These are phyloP conservation scores for Synanceia verrucosa DNA, from an alignment of 2,797 vertebrate genomes.

Conservation along the genomic window DNA sequence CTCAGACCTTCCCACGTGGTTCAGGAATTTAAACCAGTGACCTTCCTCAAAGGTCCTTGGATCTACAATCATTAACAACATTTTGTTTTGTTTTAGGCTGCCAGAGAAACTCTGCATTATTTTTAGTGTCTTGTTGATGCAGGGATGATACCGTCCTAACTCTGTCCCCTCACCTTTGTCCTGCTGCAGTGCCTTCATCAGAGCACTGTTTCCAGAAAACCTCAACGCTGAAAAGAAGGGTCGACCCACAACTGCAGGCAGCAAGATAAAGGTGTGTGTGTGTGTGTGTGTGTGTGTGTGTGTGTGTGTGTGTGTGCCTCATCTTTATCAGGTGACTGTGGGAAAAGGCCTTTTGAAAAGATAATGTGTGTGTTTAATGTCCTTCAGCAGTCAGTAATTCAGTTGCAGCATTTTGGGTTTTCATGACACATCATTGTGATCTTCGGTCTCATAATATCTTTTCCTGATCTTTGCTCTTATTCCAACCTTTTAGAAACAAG, in stretches of 20 bases:
- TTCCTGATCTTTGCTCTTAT: slow-evolving; percentile 13
- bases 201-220: slow-evolving; percentile 93
- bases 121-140: slow-evolving; percentile 12
- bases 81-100: slow-evolving; percentile 41
- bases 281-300: slow-evolving; percentile 39
- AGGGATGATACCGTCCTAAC: slow-evolving; percentile 4
- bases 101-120: slow-evolving; percentile 6
- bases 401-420: not conserved
- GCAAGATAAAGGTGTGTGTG: slow-evolving; percentile 95
- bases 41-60: slow-evolving; percentile 44
- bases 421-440: not conserved
- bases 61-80: slow-evolving; percentile 56
- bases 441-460: not conserved
- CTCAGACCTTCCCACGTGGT: slow-evolving; percentile 34
- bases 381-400: slow-evolving; percentile 9
- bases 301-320: slow-evolving; percentile 58
- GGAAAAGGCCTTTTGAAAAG: slow-evolving; percentile 2
- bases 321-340: slow-evolving; percentile 7
- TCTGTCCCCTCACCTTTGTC: slow-evolving; percentile 13
- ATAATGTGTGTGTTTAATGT: slow-evolving; percentile 23
- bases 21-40: slow-evolving; percentile 57
- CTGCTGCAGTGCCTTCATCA: slow-evolving; percentile 90
- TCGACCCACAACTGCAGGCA: slow-evolving; percentile 94
- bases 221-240: slow-evolving; percentile 98
- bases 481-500: slow-evolving; percentile 89